Evolutionary conservation across 2,888 invertebrate genomes (phyloP), one percentile per base, ranked within the genome.

Genomic region (Tenthredo amoena): DNA sequence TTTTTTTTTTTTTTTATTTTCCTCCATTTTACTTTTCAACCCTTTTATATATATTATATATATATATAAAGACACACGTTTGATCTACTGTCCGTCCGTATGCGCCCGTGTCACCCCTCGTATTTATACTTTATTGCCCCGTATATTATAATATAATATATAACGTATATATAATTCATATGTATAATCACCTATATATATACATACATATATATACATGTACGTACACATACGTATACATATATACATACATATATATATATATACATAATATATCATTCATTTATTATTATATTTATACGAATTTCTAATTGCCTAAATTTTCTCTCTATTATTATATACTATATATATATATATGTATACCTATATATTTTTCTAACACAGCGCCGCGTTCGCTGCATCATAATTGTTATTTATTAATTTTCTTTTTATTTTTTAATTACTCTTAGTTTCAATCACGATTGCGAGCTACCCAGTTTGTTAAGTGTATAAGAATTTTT

Each of bases 401-500:
- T 18, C 6, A 6, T 43, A 18, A 50, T 85, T 74, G 76, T 85
- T 84, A 85, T 86, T 85, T 83, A 86, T 84, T 71, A 84, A 77
- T 85, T 85, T 77, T 34, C 18, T 86, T 85, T 34, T 82, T 74
- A 71, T 85, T 62, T 62, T 10, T 26, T 21, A 5, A 26, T 58
- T 58, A 58, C n/a, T 9, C 9, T 26, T 62, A 9, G 40, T 81
- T 72, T 86, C 85, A 77, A 86, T 86, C 86, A 84, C 85, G 85
- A 84, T 68, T 82, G 86, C 84, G 77, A 83, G 83, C 74, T 43
- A 74, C 72, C 72, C 26, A 68, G 84, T 71, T 85, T 55, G 65
- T 84, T 84, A 21, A 81, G 82, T 68, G 82, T 68, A 84, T 84
- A 74, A 74, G 85, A 37, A 79, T 85, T 86, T 86, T 74, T 84